Base-by-base conservation (phyloP, 2,113 vertebrate species). In the Coptodon rendalli region DNA sequence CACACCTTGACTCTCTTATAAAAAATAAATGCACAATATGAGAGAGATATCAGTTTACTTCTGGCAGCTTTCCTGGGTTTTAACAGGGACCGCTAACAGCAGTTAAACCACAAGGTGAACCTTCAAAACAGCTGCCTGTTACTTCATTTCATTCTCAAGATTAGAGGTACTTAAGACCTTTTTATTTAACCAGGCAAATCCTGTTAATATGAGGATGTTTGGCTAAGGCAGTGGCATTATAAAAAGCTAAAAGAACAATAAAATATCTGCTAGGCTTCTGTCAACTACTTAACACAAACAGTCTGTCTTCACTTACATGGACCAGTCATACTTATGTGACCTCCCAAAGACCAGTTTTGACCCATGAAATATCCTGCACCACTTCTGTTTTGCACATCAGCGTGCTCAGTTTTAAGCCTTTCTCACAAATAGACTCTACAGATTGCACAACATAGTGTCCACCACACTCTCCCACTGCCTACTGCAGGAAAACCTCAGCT, bases 11-110 rank as follows among this genome's bases (percentile, higher is more conserved):
- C 43, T 76, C 12, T 34, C 66, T 86, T 2, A 76, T 89, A 5
- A 91, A 90, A 84, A 76, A 90, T 82, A 24, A 36, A 91, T 84
- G 83, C 63, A 45, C 34, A 45, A 31, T 38, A 66, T 1, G 29
- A 86, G 36, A 6, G 29, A 27, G 29, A 31, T 0, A 40, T 83
- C 24, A 5, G 4, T 76, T 83, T 85, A 80, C 81, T 54, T 2
- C 19, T 53, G 50, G 24, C 48, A 81, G 31, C 19, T 13, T 61
- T 66, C 12, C 52, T 38, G 2, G 4, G 1, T 50, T 78, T 34
- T 22, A 0, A 29, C 1, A 71, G 68, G 5, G 57, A 31, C 19
- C n/a, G 0, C 4, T 7, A 29, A 48, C 40, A 11, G 14, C 9
- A 6, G 5, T 29, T 73, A 48, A 45, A 29, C 14, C 68, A 48